Evolutionary conservation across 2,113 vertebrate genomes (phyloP), one percentile per base, ranked within the genome.

Genomic region (Prionailurus viverrinus): DNA sequence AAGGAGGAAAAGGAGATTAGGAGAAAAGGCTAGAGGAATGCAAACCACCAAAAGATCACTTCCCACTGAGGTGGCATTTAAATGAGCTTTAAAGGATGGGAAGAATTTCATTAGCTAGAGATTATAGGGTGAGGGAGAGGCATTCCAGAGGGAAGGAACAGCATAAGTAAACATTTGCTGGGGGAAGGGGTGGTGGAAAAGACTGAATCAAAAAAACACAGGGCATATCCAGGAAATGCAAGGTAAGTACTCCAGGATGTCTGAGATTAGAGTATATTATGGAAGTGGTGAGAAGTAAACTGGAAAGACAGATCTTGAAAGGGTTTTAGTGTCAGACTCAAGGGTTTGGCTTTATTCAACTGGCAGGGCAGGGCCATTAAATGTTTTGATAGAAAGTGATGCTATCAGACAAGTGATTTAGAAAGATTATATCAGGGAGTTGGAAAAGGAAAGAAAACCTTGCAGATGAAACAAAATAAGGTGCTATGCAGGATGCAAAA

Each of bases 61-160:
- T 96, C 76, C 92, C 89, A 96, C 61, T 39, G 78, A 96, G 78
- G 82, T 78, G 85, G 85, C 71, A 93, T 93, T 97, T 97, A 93
- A 97, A 96, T 91, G 71, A 92, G 63, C 19, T 96, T 97, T 96
- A 76, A 94, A 80, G 55, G 89, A 91, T 92, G 73, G 71, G 85
- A 95, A 96, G 82, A 96, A 98, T 97, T 95, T 97, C 85, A 94
- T 97, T 97, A 98, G 89, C 58, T 91, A 81, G 74, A 97, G 76
- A 97, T 97, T 97, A 92, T 33, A 91, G 65, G 31, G 66, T 89
- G 71, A 97, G 53, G 66, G 79, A 96, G 93, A 97, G 14, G 39
- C 58, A 93, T 82, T 97, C 83, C 95, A 74, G 69, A 92, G 66
- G 33, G 80, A 90, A 96, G 58, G 78, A 94, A 82, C 25, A 90